phyloP scores from a whole-genome alignment of 2,888 invertebrate genomes.

The Pheosia tremula region DNA sequence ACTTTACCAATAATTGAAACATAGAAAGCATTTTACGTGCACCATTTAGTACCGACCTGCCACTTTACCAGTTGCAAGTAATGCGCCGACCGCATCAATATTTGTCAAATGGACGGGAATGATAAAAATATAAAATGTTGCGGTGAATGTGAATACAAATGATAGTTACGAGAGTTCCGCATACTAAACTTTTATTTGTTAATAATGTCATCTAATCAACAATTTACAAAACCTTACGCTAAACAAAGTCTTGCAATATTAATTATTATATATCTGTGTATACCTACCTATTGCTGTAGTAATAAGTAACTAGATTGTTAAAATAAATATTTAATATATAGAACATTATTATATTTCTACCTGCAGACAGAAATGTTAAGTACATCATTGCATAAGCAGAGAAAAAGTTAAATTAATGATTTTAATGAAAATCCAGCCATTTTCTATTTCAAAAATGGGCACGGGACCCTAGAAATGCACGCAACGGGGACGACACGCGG shows the following conservation, averaged over 20 bases:
- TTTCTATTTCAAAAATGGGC: background rate
- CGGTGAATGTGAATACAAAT: conserved; percentile 6
- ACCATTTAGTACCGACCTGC: conserved; percentile 47
- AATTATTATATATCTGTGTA: no score
- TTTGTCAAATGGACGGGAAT: conserved; percentile 67
- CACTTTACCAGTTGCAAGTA: conserved; percentile 47
- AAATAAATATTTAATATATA: no score
- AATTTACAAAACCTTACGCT: no score
- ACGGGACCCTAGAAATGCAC: conserved; percentile 51
- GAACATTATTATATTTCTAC: no score
- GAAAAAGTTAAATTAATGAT: no score
- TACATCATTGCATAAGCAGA: no score
- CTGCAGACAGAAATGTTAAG: no score
- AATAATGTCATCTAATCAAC: no score
- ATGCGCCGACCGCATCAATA: conserved; percentile 58
- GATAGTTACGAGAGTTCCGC: conserved; percentile 28
- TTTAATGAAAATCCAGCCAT: background rate
- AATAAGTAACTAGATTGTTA: no score
- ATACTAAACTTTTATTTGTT: background rate
- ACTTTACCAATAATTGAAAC: conserved; percentile 61
- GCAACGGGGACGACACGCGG: conserved; percentile 47
- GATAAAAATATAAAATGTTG: conserved; percentile 40
- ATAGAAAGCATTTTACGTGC: conserved; percentile 69
- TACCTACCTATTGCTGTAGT: no score
- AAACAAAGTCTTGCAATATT: no score